A percentile compares a stretch with the other conserved stretches of the same genome.
These are phyloP conservation scores for Gadopsis bispinosus DNA, from an alignment of 2,797 vertebrate genomes.

Conservation along the genomic window DNA sequence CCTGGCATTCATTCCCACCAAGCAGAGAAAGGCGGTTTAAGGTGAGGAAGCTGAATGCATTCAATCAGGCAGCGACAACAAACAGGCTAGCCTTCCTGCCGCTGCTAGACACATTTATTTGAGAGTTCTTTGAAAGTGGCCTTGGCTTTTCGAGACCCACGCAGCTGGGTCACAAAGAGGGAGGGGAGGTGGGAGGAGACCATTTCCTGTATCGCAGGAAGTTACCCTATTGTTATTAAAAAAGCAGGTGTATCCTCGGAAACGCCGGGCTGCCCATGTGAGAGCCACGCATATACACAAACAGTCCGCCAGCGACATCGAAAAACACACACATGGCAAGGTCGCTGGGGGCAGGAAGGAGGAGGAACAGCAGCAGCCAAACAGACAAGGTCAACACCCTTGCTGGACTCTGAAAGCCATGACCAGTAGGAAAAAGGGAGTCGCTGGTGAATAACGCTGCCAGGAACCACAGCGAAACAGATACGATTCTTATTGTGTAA, in stretches of 20 bases:
- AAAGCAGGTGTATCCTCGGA: constrained; percentile 91
- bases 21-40: constrained; percentile 31
- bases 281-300: constrained; percentile 21
- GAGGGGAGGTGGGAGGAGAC: constrained; percentile 71
- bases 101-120: constrained; percentile 51
- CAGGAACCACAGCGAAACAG: constrained; percentile 36
- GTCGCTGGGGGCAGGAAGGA: constrained; percentile 22
- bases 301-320: constrained; percentile 2
- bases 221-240: constrained; percentile 86
- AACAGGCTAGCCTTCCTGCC: constrained; percentile 34
- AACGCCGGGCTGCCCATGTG: constrained; percentile 45
- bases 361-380: constrained; percentile 26
- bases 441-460: not conserved
- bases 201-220: constrained; percentile 88
- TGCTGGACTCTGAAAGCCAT: not conserved
- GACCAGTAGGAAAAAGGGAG: constrained; percentile 25
- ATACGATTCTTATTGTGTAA: constrained; percentile 9
- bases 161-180: constrained; percentile 57
- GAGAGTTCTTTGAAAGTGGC: constrained; percentile 80
- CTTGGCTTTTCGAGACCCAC: constrained; percentile 49
- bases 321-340: constrained; percentile 34
- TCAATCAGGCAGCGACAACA: constrained; percentile 53
- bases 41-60: constrained; percentile 41
- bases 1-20: constrained; percentile 20
- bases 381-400: constrained; percentile 17